Evolutionary conservation across 2,888 invertebrate species (phyloP).

Genomic region (Brachycybe producta): DNA sequence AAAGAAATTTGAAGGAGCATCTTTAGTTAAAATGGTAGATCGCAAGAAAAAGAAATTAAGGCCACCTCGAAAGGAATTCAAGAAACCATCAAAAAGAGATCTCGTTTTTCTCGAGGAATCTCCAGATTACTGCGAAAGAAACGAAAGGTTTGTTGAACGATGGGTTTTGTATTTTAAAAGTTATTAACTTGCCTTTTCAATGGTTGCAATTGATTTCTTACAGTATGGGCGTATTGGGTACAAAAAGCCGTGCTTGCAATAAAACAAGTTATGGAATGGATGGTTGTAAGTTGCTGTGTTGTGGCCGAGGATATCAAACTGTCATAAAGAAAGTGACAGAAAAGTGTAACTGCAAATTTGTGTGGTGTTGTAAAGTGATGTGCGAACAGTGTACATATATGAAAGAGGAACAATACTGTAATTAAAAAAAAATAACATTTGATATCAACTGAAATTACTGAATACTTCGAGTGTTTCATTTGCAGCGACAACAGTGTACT

Average conservation of each 20-base stretch:
- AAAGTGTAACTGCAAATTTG: constrained; percentile 77
- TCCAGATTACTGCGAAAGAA: constrained; percentile 78
- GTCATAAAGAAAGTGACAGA: constrained; percentile 66
- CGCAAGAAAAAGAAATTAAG: constrained; percentile 49
- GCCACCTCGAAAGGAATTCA: constrained; percentile 60
- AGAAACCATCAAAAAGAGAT: constrained; percentile 79
- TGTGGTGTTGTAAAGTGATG: constrained; percentile 80
- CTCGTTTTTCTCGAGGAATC: constrained; percentile 79
- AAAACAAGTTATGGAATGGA: constrained; percentile 71
- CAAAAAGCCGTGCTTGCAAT: constrained; percentile 68
- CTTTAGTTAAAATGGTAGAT: constrained; percentile 50
- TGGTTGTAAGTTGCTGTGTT: constrained; percentile 73
- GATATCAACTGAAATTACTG: neutral
- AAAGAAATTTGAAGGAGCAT: constrained; percentile 73
- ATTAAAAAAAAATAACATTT: too few species aligned
- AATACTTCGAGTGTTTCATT: neutral
- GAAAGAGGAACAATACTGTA: constrained; percentile 73
- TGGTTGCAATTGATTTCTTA: too few species aligned
- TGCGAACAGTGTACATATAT: constrained; percentile 69
- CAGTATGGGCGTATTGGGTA: constrained; percentile 68
- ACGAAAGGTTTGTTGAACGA: constrained; percentile 48
- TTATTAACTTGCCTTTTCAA: too few species aligned
- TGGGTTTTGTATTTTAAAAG: too few species aligned
- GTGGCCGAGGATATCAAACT: constrained; percentile 77
- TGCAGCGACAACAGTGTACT: too few species aligned